phyloP scores from a whole-genome alignment of 2,797 vertebrate genomes.

The Pachyuromys duprasi region DNA sequence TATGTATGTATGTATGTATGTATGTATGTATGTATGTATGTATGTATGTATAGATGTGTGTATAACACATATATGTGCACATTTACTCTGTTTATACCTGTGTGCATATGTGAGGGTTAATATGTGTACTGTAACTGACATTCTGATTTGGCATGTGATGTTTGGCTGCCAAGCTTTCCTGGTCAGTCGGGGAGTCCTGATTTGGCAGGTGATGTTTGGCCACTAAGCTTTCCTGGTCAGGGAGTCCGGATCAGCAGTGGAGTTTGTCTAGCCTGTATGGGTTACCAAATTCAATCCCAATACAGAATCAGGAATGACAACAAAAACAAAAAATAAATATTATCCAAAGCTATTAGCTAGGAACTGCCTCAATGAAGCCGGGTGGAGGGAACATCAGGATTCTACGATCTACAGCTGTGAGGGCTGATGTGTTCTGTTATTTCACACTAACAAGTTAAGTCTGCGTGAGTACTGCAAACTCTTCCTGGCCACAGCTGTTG shows the following conservation, averaged over 20 bases:
- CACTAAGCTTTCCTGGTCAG: neutral
- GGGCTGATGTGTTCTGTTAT: neutral
- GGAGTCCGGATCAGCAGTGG: neutral
- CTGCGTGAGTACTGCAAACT: neutral
- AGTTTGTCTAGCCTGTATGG: neutral
- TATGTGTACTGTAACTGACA: neutral
- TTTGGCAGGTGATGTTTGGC: neutral
- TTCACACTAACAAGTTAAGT: neutral
- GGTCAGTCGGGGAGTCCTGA: rapidly evolving
- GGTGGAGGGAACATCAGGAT: neutral
- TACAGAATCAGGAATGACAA: neutral
- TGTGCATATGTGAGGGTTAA: neutral
- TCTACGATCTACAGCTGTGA: neutral
- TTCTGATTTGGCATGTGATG: neutral
- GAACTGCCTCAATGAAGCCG: neutral
- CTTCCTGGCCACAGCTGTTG: neutral
- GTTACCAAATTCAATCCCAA: too few relatives aligned
- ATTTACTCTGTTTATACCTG: neutral
- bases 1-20: neutral
- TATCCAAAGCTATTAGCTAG: neutral
- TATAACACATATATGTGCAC: neutral
- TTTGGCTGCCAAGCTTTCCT: neutral
- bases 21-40: too few relatives aligned
- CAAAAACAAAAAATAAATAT: neutral
- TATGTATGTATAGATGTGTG: too few relatives aligned